Percentiles rank a stretch among this genome's conserved stretches.
phyloP scores from a whole-genome alignment of 2,797 vertebrate genomes.

The Eurystomus glaucurus region DNA sequence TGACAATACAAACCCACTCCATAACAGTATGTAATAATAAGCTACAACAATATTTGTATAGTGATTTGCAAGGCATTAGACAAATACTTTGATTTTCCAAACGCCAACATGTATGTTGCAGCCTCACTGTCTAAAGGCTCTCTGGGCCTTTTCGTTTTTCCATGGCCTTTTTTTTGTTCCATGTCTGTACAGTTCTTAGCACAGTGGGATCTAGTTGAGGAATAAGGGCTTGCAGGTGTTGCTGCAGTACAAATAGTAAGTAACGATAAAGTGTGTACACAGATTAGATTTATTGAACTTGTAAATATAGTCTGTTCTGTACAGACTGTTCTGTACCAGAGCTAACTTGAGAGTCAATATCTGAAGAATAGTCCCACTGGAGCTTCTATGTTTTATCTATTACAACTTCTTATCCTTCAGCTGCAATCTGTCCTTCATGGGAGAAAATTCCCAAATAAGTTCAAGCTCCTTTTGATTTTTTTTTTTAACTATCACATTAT shows the following conservation, averaged over 20 bases:
- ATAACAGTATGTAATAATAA: neutral
- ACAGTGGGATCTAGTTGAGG: neutral
- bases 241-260: constrained; percentile 30
- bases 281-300: constrained; percentile 32
- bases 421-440: neutral
- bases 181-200: neutral
- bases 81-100: constrained; percentile 21
- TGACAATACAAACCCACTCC: neutral
- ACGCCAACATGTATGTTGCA: neutral
- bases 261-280: neutral
- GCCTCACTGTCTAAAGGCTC: neutral
- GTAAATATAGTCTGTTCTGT: constrained; percentile 35
- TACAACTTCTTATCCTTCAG: neutral
- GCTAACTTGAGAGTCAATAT: neutral
- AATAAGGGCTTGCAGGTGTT: neutral
- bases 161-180: neutral
- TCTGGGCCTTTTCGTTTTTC: neutral
- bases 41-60: neutral
- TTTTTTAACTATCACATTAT: constrained; percentile 48
- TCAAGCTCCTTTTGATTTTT: constrained; percentile 20
- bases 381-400: neutral
- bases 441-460: constrained; percentile 39
- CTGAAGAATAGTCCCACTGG: neutral
- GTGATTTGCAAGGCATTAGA: neutral
- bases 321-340: neutral